Percentiles rank a stretch among this genome's conserved stretches.
These are phyloP conservation scores for Oenanthe oenanthe DNA, from an alignment of 2,113 vertebrate genomes.

Conservation along the genomic window DNA sequence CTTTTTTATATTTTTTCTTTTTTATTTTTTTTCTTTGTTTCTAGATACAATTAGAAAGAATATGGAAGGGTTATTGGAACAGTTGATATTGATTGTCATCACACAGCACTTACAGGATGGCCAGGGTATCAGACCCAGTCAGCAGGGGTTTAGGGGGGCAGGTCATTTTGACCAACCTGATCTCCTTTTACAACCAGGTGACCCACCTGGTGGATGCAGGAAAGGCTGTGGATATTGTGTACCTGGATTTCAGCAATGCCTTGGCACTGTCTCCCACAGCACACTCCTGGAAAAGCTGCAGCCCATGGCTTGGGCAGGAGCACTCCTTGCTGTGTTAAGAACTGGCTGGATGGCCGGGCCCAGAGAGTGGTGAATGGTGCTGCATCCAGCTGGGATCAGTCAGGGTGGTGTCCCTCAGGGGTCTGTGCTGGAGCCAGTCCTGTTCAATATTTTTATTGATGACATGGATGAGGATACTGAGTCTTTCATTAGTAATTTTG, in stretches of 20 bases:
- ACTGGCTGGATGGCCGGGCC: rapidly evolving
- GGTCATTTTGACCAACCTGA: rapidly evolving
- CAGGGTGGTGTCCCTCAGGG: neutral
- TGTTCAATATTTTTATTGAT: no score
- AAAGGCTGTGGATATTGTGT: neutral
- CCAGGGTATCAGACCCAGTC: neutral
- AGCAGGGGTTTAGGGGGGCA: rapidly evolving
- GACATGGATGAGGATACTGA: no score
- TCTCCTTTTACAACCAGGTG: neutral
- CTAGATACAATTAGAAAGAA: constrained; percentile 3
- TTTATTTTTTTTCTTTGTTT: neutral
- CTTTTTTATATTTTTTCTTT: no score
- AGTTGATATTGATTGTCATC: neutral
- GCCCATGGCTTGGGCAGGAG: rapidly evolving
- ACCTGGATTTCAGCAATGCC: neutral
- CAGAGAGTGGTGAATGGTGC: rapidly evolving
- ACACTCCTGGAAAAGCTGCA: neutral
- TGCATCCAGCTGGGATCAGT: neutral
- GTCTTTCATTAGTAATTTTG: neutral
- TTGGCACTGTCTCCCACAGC: neutral
- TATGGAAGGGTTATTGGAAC: neutral
- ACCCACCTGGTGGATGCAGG: rapidly evolving
- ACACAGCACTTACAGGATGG: neutral
- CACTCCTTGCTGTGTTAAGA: neutral
- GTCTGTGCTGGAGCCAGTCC: neutral